Evolutionary conservation across 2,113 vertebrate genomes (phyloP), one percentile per base, ranked within the genome.

Genomic region (Turdus rufiventris): DNA sequence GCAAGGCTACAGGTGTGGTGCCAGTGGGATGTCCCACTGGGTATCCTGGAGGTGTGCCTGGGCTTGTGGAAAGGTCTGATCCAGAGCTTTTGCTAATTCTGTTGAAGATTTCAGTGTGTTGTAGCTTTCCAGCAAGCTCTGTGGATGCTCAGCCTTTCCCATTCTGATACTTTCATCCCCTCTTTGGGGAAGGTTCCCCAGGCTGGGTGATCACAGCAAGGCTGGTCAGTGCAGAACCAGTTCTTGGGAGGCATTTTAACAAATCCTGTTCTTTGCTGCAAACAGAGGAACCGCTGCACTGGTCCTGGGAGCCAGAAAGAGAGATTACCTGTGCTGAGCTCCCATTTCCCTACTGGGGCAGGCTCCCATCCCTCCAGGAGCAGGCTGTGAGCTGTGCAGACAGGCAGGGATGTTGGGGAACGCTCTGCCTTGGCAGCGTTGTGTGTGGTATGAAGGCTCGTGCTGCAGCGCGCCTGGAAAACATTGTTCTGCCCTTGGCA

Each of bases 401-500:
- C 29, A 14, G 5, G 2, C 50, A 73, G 60, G 79, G 92, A 62
- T 43, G 91, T 8, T 70, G 14, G 42, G 72, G 72, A 33, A 5
- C 1, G 76, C 77, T 91, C 36, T 68, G 92, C 85, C 79, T 36
- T 83, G 95, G 96, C 95, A 94, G 90, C 67, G 0, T 88, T 42
- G 93, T 85, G 91, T 90, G 93, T 93, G 95, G 94, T 86, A 63
- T 19, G 74, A 29, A 47, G 83, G 82, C 82, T 71, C 1, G 18
- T 33, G 54, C 89, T 75, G 71, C 21, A 23, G 43, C 5, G 2
- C 2, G 73, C 82, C 85, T 96, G 95, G 92, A 92, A 92, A 96
- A 77, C 91, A 90, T 92, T 93, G 91, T 89, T 75, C 89, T 92
- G 43, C 83, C 85, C 86, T 92, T 91, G 92, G 91, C 96, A 96